Evolutionary conservation across 2,888 invertebrate species (phyloP).

Genomic region (Halocaridina rubra): DNA sequence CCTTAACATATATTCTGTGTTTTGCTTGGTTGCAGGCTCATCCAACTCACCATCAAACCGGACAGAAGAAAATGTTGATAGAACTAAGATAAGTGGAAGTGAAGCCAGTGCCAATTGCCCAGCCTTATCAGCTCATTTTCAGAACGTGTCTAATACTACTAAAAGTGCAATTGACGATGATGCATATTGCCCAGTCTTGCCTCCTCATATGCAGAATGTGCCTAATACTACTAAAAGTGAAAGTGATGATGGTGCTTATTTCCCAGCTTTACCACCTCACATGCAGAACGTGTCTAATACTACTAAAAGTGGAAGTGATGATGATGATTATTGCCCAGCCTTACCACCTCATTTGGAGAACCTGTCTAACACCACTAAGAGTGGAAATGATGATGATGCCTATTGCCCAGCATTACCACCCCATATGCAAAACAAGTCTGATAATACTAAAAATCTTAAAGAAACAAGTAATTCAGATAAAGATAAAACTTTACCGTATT

Average conservation of each 20-base stretch:
- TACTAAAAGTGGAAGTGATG: neutral
- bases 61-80: neutral
- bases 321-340: conserved; percentile 8
- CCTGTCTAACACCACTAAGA: neutral
- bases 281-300: neutral
- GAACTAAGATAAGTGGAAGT: neutral
- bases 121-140: neutral
- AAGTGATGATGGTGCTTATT: conserved; percentile 4
- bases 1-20: too few relatives aligned
- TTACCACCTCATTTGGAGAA: conserved; percentile 41
- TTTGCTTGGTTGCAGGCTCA: too few relatives aligned
- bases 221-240: neutral
- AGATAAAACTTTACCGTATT: neutral
- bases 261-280: neutral
- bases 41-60: too few relatives aligned
- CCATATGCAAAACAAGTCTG: too few relatives aligned
- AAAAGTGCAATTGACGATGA: neutral
- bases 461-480: neutral
- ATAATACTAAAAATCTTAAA: neutral
- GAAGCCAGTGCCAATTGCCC: neutral
- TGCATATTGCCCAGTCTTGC: neutral
- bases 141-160: neutral
- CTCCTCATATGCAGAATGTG: neutral
- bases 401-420: too few relatives aligned
- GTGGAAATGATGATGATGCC: neutral